These are phyloP conservation scores for Plutomurus gul DNA, from an alignment of 1,140 invertebrate genomes.

Conservation along the genomic window DNA sequence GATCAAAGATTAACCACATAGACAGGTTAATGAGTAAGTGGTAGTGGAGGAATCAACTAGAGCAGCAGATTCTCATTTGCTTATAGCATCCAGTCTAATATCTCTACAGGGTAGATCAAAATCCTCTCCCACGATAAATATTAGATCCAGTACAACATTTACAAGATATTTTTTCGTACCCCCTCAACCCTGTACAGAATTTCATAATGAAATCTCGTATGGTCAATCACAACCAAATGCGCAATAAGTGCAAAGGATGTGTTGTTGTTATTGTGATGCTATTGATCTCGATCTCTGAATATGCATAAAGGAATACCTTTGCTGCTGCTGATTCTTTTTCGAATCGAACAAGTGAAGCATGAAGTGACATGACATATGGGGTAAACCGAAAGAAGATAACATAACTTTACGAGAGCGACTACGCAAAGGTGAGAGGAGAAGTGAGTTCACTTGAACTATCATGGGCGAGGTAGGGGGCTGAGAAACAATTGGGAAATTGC, in stretches of 20 bases:
- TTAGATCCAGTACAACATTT: neutral
- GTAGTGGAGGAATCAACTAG: constrained; percentile 6
- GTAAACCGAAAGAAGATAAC: constrained; percentile 15
- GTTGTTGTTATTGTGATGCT: neutral
- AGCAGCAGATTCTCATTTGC: constrained; percentile 22
- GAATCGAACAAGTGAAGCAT: neutral
- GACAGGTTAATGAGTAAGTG: constrained; percentile 22
- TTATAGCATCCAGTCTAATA: neutral
- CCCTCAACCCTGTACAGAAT: neutral
- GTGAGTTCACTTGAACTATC: constrained; percentile 13
- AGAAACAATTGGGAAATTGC: constrained; percentile 19
- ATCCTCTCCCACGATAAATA: neutral
- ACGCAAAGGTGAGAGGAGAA: neutral
- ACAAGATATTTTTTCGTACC: too few species aligned
- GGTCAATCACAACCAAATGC: constrained; percentile 1
- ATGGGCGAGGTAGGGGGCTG: constrained; percentile 25
- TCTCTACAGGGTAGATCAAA: neutral
- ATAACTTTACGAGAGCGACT: constrained; percentile 2
- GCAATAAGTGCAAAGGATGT: constrained; percentile 6
- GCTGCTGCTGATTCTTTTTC: constrained; percentile 8
- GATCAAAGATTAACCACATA: neutral
- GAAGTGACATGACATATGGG: constrained; percentile 19
- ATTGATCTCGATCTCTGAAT: constrained; percentile 11
- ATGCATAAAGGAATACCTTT: neutral
- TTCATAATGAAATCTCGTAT: constrained; percentile 6